A percentile compares a stretch with the other conserved stretches of the same genome.
Evolutionary conservation across 2,113 vertebrate genomes (phyloP).

Genomic region (Paralichthys olivaceus): DNA sequence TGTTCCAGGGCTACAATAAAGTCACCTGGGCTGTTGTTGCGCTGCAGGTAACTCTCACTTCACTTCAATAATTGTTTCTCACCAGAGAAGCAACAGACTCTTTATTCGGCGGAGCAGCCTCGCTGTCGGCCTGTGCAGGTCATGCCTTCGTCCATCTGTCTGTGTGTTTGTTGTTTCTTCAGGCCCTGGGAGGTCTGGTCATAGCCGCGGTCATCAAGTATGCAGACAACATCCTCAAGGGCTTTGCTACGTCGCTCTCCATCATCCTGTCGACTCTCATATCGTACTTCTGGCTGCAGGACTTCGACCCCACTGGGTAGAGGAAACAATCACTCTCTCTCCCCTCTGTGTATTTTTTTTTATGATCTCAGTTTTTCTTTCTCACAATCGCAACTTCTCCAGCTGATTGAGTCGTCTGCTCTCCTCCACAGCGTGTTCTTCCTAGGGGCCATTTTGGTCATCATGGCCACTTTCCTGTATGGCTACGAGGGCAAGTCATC

Average conservation of each 20-base stretch:
- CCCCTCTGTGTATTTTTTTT: neutral
- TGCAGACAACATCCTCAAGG: slow-evolving; percentile 98
- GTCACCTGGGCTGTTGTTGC: slow-evolving; percentile 94
- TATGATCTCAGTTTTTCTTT: neutral
- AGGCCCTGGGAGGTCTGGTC: slow-evolving; percentile 97
- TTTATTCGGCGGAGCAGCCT: slow-evolving; percentile 21
- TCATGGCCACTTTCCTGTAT: slow-evolving; percentile 94
- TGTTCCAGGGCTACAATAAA: slow-evolving; percentile 97
- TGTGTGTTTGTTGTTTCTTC: slow-evolving; percentile 76
- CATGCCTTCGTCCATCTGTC: slow-evolving; percentile 65
- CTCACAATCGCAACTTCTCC: neutral
- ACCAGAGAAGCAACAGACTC: neutral
- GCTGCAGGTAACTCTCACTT: slow-evolving; percentile 87
- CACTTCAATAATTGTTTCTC: neutral
- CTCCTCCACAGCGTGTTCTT: slow-evolving; percentile 89
- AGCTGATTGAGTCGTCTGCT: slow-evolving; percentile 26
- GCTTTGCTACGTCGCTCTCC: slow-evolving; percentile 97
- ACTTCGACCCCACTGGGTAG: slow-evolving; percentile 94
- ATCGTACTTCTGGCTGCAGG: slow-evolving; percentile 97
- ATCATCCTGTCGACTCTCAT: slow-evolving; percentile 98
- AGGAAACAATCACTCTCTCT: slow-evolving; percentile 1
- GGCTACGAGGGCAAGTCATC: slow-evolving; percentile 91
- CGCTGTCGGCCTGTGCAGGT: slow-evolving; percentile 35
- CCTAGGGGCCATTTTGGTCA: slow-evolving; percentile 92
- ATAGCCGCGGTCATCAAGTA: slow-evolving; percentile 99